phyloP scores from a whole-genome alignment of 2,797 vertebrate species.

The Synaphobranchus kaupii region DNA sequence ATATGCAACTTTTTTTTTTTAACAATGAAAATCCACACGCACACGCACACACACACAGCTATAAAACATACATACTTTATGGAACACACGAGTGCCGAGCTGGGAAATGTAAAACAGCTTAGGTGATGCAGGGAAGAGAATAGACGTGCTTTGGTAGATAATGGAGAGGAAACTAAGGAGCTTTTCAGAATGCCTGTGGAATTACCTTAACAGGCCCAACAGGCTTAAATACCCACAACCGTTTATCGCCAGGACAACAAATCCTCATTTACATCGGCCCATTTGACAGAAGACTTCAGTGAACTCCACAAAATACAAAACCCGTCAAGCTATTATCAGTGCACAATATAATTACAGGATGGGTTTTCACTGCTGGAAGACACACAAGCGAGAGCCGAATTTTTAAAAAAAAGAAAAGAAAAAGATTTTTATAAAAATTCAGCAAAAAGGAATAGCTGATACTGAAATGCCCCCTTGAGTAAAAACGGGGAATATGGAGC shows the following conservation, averaged over 20 bases:
- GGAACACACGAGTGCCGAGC: background rate
- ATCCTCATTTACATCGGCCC: background rate
- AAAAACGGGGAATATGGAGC: background rate
- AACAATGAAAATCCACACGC: background rate
- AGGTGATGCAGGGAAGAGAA: background rate
- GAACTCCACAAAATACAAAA: background rate
- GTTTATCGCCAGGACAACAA: background rate
- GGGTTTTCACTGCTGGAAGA: background rate
- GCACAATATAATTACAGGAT: background rate
- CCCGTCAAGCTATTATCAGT: background rate
- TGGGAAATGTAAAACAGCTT: conserved; percentile 11
- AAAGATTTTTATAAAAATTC: background rate
- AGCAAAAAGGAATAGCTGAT: background rate
- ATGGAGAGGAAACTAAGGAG: background rate
- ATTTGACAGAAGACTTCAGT: background rate
- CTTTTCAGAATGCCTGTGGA: background rate
- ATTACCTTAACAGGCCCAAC: conserved; percentile 5
- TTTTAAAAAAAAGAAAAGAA: background rate
- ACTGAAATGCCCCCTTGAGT: conserved; percentile 21
- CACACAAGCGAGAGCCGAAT: background rate
- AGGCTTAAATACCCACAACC: background rate
- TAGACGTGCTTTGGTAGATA: background rate
- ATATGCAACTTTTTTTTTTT: background rate
- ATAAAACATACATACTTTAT: background rate
- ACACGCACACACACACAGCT: background rate